Conservation (phyloP, 1,140 invertebrate genomes). For the Megalopta genalis region DNA sequence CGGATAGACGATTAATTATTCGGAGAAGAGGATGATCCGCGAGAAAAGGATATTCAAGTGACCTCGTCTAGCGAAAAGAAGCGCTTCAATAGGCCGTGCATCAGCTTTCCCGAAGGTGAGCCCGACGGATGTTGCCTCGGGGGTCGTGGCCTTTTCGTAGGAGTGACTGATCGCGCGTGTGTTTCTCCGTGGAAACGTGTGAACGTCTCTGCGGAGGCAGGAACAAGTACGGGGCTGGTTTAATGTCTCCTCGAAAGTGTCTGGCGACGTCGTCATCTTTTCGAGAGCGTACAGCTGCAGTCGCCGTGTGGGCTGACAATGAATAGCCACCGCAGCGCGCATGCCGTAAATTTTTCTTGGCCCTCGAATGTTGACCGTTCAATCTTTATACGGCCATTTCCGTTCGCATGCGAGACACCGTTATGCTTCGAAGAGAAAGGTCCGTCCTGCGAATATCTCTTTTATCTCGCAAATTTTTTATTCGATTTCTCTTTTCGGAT, state of each 20-base stretch:
- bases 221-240: neutral
- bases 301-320: conserved; percentile 10
- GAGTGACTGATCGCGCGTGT: conserved; percentile 22
- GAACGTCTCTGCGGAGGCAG: neutral
- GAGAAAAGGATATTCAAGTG: conserved; percentile 38
- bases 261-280: conserved; percentile 42
- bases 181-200: conserved; percentile 16
- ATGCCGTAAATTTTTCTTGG: conserved; percentile 37
- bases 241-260: conserved; percentile 47
- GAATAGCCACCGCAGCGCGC: conserved; percentile 1
- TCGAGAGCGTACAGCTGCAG: conserved; percentile 35
- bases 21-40: neutral
- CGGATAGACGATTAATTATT: conserved; percentile 3
- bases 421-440: too few relatives aligned
- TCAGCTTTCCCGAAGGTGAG: conserved; percentile 32
- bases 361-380: neutral
- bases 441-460: too few relatives aligned
- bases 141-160: conserved; percentile 42
- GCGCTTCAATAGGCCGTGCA: conserved; percentile 18
- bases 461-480: too few relatives aligned
- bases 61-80: conserved; percentile 1
- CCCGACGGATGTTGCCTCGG: conserved; percentile 22
- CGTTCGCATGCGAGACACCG: too few relatives aligned
- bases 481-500: too few relatives aligned
- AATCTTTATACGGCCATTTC: neutral